Evolutionary conservation across 2,113 vertebrate species (phyloP).

Genomic region (Phaetusa simplex): DNA sequence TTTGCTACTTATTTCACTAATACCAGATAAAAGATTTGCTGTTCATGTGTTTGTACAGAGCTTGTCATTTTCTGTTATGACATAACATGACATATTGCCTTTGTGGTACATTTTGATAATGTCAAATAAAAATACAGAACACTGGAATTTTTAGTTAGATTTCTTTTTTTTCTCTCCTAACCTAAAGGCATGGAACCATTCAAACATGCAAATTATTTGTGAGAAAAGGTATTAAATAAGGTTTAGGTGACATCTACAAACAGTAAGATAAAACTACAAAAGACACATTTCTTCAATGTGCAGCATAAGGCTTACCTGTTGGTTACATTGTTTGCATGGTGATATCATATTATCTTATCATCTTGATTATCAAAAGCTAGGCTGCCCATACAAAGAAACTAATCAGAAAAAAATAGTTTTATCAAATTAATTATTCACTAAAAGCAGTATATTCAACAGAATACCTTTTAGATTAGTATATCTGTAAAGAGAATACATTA

Average conservation of each 20-base stretch:
- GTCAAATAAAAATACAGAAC: conserved; percentile 20
- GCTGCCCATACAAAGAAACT: neutral
- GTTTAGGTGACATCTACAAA: conserved; percentile 7
- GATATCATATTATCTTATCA: neutral
- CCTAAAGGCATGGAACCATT: neutral
- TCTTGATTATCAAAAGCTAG: conserved; percentile 4
- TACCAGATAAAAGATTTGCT: conserved; percentile 21
- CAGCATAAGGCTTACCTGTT: neutral
- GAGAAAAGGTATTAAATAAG: neutral
- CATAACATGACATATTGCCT: conserved; percentile 20
- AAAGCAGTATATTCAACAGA: neutral
- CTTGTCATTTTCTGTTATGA: conserved; percentile 14
- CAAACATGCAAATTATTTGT: neutral
- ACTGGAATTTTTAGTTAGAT: neutral
- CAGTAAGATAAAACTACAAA: neutral
- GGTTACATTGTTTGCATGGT: neutral
- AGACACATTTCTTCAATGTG: neutral
- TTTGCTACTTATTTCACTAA: conserved; percentile 1
- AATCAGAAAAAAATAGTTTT: neutral
- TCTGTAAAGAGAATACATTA: neutral
- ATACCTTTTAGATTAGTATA: neutral
- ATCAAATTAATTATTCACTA: conserved; percentile 29
- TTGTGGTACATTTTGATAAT: conserved; percentile 33
- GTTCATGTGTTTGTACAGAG: neutral
- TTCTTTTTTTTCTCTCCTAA: neutral